Percentiles rank a stretch among this genome's conserved stretches.
Conservation (phyloP, 2,113 vertebrate genomes). For the Setophaga petechia region DNA sequence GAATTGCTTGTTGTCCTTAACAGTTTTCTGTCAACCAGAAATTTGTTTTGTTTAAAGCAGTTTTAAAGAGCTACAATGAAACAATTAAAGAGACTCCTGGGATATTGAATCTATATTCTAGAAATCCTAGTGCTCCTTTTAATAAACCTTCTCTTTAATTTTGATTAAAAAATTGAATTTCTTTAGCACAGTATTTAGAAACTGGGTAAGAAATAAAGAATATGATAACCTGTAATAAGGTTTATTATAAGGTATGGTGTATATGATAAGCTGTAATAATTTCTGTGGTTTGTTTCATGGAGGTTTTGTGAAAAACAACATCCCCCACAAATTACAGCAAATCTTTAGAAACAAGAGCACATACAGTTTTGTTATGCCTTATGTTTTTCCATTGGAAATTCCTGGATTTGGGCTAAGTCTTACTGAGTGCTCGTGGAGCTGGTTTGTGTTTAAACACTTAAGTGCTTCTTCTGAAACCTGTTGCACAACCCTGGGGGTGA, state of each 20-base stretch:
- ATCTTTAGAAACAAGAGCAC: neutral
- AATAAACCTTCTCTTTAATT: neutral
- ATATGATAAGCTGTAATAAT: neutral
- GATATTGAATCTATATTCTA: neutral
- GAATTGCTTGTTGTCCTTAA: neutral
- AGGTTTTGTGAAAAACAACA: neutral
- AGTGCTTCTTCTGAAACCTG: neutral
- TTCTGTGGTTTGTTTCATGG: neutral
- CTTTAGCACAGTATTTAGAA: neutral
- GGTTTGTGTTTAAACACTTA: neutral
- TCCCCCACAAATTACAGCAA: neutral
- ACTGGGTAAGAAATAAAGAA: neutral
- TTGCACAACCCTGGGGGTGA: neutral
- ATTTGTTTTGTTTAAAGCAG: neutral
- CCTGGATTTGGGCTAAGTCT: neutral
- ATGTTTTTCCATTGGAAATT: neutral
- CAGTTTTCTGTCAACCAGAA: neutral
- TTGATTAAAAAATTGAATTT: neutral
- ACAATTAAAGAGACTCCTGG: neutral
- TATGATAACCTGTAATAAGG: neutral
- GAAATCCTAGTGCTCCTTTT: neutral
- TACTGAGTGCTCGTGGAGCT: neutral
- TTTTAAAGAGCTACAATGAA: neutral
- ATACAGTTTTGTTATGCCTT: accelerated
- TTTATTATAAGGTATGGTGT: neutral